Evolutionary conservation across 2,797 vertebrate species (phyloP).

Genomic region (Cossypha dichroa): DNA sequence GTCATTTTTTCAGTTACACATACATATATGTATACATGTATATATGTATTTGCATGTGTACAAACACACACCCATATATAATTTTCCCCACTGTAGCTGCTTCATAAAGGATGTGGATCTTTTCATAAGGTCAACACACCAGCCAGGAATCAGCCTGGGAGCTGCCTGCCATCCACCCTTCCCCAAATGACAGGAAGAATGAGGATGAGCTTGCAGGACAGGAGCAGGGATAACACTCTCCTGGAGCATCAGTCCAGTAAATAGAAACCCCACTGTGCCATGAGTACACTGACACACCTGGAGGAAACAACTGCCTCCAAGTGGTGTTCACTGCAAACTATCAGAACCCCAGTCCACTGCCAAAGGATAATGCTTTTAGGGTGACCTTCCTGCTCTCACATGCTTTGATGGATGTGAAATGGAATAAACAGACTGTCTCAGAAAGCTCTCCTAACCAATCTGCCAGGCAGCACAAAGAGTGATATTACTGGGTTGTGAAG

Average conservation of each 20-base stretch:
- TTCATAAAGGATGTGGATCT: not conserved
- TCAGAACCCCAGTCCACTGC: not conserved
- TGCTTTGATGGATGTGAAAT: not conserved
- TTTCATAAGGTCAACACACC: not conserved
- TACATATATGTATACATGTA: not conserved
- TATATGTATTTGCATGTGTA: not conserved
- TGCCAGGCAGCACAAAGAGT: not conserved
- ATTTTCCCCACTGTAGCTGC: not conserved
- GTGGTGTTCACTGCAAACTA: not conserved
- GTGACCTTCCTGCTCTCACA: not conserved
- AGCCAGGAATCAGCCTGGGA: not conserved
- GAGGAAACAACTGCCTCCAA: not conserved
- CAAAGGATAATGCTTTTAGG: not conserved
- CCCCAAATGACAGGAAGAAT: not conserved
- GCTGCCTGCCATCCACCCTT: not conserved
- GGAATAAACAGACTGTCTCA: not conserved
- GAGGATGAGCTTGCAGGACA: not conserved
- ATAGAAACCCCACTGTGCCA: not conserved
- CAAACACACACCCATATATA: not conserved
- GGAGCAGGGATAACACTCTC: not conserved
- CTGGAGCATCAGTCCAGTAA: not conserved
- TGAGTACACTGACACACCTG: not conserved
- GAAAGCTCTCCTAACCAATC: not conserved
- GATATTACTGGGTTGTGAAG: not conserved
- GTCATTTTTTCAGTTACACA: not conserved